Percentiles rank a stretch among this genome's conserved stretches.
phyloP scores from a whole-genome alignment of 92 coral and sea anemone species.

The Palythoa grandiflora region DNA sequence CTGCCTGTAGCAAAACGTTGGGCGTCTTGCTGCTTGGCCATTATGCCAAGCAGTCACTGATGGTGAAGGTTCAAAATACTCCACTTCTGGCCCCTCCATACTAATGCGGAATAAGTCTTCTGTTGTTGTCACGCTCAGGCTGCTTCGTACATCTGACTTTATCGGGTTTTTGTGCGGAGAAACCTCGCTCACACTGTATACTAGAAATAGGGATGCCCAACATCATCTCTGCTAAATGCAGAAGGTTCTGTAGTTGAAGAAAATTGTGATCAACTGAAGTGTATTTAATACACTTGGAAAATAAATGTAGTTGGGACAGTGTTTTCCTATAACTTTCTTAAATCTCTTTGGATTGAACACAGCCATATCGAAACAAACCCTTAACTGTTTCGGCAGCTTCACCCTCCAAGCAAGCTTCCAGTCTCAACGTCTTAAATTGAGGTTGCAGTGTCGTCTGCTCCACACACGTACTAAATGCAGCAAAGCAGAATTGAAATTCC shows the following conservation, averaged over 20 bases:
- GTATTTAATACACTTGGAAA: conserved; percentile 31
- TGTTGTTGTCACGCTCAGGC: conserved; percentile 19
- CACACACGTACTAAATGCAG: conserved; percentile 59
- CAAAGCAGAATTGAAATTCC: conserved; percentile 63
- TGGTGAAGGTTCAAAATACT: conserved; percentile 56
- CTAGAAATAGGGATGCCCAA: conserved; percentile 4
- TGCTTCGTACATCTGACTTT: conserved; percentile 19
- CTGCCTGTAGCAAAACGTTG: conserved; percentile 42
- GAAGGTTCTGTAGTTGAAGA: conserved; percentile 35
- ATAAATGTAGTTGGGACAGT: conserved; percentile 18
- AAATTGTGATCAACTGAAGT: conserved; percentile 27
- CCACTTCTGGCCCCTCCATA: conserved; percentile 60
- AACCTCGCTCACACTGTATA: conserved; percentile 16
- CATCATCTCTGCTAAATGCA: conserved; percentile 26
- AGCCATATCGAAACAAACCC: conserved; percentile 13
- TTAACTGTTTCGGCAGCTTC: conserved; percentile 59
- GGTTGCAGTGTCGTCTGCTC: conserved; percentile 46
- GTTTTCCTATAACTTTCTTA: no score
- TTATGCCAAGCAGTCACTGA: conserved; percentile 45
- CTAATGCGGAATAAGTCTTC: conserved; percentile 37
- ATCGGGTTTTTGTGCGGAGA: not conserved
- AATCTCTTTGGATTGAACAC: no score
- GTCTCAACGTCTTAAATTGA: conserved; percentile 56
- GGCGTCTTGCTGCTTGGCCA: conserved; percentile 57
- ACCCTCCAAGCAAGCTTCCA: conserved; percentile 56